Evolutionary conservation across 2,888 invertebrate species (phyloP).

Genomic region (Drosophila merina): DNA sequence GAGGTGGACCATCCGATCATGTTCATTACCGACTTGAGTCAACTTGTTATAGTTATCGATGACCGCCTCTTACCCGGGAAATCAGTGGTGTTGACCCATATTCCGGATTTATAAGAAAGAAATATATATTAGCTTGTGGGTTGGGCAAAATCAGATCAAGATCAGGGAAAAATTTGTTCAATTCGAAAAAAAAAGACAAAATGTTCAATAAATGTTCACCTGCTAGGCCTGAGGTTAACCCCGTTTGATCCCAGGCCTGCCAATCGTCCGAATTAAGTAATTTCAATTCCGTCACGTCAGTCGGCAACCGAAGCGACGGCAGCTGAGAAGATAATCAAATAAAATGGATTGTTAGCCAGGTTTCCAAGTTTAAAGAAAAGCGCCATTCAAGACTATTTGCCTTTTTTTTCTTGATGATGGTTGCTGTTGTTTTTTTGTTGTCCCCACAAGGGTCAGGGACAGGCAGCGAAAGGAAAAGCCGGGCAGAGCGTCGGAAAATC

Average conservation of each 20-base stretch:
- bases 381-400: constrained; percentile 41
- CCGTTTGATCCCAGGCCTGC: constrained; percentile 43
- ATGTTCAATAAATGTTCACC: constrained; percentile 12
- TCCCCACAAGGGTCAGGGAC: constrained; percentile 52
- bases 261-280: constrained; percentile 56
- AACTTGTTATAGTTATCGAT: constrained; percentile 15
- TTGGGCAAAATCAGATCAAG: not conserved
- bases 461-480: constrained; percentile 27
- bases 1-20: constrained; percentile 24
- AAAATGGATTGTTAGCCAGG: constrained; percentile 42
- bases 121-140: not conserved
- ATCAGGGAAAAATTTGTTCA: constrained; percentile 4
- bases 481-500: constrained; percentile 15
- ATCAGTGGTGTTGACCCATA: constrained; percentile 18
- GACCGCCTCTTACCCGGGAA: not conserved
- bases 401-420: not conserved
- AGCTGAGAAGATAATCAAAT: constrained; percentile 42
- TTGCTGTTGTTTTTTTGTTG: constrained; percentile 10
- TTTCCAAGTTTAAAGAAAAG: constrained; percentile 36
- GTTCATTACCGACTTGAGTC: constrained; percentile 15
- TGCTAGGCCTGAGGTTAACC: constrained; percentile 28
- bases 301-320: constrained; percentile 19
- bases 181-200: not conserved
- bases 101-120: constrained; percentile 5
- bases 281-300: constrained; percentile 51